Evolutionary conservation across 2,113 vertebrate species (phyloP).

Genomic region (Equus quagga): DNA sequence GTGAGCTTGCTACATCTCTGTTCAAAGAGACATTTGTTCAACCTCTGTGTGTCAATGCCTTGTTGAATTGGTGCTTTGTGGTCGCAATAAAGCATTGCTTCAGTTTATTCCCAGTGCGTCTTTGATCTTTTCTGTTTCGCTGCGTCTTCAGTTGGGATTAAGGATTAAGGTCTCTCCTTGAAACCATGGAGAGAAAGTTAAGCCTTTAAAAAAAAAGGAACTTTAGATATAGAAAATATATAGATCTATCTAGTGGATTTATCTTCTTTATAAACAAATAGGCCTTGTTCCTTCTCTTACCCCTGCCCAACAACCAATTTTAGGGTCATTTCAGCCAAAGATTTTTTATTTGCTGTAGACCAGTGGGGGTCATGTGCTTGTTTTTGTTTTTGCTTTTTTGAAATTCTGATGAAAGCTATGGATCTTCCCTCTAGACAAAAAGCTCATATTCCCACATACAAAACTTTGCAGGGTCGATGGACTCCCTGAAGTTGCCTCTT

Average conservation of each 20-base stretch:
- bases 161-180: not conserved
- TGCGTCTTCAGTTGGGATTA: slow-evolving; percentile 54
- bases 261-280: not conserved
- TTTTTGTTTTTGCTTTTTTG: not conserved
- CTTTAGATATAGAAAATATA: not conserved
- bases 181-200: slow-evolving; percentile 31
- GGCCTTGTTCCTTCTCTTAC: not conserved
- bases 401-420: not conserved
- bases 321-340: not conserved
- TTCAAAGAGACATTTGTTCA: slow-evolving; percentile 87
- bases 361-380: not conserved
- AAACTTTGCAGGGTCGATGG: not conserved
- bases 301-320: not conserved
- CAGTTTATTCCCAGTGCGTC: slow-evolving; percentile 77
- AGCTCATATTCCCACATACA: not conserved
- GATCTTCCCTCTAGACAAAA: not conserved
- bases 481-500: not conserved
- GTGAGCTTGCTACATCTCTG: slow-evolving; percentile 86
- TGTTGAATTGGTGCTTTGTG: slow-evolving; percentile 86
- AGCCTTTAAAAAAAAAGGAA: slow-evolving; percentile 11
- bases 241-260: not conserved
- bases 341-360: not conserved
- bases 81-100: slow-evolving; percentile 86
- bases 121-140: slow-evolving; percentile 57
- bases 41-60: slow-evolving; percentile 82